These are phyloP conservation scores for Leptocoma aspasia DNA, from an alignment of 2,113 vertebrate species.

Conservation along the genomic window DNA sequence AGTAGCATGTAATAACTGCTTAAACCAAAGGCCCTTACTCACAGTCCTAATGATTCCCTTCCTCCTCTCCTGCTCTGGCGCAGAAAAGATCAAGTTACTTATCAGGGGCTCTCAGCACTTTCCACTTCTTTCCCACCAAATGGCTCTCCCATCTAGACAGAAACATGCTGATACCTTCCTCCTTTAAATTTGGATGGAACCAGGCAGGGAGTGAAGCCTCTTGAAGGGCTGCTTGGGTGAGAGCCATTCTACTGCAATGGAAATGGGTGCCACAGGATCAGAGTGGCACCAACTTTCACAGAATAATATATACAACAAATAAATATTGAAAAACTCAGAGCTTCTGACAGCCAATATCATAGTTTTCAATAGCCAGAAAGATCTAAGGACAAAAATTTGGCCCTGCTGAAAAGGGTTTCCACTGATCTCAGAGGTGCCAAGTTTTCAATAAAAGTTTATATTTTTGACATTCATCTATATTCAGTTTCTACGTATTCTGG, in stretches of 20 bases:
- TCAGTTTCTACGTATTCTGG: not conserved
- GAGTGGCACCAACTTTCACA: not conserved
- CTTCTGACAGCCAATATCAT: not conserved
- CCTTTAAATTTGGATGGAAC: not conserved
- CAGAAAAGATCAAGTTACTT: not conserved
- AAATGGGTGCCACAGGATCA: not conserved
- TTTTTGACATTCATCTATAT: not conserved
- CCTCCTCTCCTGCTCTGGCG: not conserved
- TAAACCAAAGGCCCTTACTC: not conserved
- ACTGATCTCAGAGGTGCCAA: not conserved
- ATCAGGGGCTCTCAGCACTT: not conserved
- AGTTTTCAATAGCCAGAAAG: not conserved
- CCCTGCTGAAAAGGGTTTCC: not conserved
- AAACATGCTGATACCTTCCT: not conserved
- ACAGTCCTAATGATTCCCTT: not conserved
- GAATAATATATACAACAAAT: not conserved
- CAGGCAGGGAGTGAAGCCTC: not conserved
- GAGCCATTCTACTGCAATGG: not conserved
- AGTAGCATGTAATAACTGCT: not conserved
- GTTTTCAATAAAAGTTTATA: not conserved
- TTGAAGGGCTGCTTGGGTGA: not conserved
- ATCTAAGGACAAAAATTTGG: not conserved
- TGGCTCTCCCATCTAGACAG: not conserved
- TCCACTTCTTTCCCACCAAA: not conserved
- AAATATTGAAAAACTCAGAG: not conserved